Evolutionary conservation across 2,113 vertebrate genomes (phyloP).

Genomic region (Pterocles orientalis): DNA sequence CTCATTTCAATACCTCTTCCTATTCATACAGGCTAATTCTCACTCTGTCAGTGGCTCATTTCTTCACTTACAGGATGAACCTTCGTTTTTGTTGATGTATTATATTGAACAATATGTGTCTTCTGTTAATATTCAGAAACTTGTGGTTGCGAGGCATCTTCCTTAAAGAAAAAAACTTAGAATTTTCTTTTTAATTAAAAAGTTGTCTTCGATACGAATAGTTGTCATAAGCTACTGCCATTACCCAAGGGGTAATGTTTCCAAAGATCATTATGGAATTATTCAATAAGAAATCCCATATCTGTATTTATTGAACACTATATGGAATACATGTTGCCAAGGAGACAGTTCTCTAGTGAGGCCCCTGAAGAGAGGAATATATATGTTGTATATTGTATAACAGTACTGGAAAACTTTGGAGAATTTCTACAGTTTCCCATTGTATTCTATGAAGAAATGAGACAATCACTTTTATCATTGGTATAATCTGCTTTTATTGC

Average conservation of each 20-base stretch:
- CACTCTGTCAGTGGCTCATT: neutral
- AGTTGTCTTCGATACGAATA: constrained; percentile 16
- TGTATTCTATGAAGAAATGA: neutral
- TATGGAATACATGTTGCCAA: neutral
- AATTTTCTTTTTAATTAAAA: constrained; percentile 42
- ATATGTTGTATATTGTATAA: neutral
- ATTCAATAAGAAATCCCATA: neutral
- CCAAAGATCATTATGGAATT: neutral
- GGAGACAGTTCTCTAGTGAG: neutral
- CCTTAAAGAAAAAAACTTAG: neutral
- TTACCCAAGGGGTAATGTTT: neutral
- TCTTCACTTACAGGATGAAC: constrained; percentile 24
- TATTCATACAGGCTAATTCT: neutral
- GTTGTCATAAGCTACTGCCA: neutral
- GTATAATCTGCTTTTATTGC: neutral
- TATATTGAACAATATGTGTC: neutral
- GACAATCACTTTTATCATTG: neutral
- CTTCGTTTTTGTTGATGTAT: constrained; percentile 19
- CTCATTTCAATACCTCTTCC: neutral
- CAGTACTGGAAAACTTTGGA: neutral
- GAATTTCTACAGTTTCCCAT: neutral
- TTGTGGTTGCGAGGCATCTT: neutral
- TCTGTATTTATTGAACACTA: neutral
- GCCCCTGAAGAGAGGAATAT: neutral
- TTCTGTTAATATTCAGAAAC: constrained; percentile 21